Conservation (phyloP, 2,888 invertebrate species). For the Ypsolopha sequella region DNA sequence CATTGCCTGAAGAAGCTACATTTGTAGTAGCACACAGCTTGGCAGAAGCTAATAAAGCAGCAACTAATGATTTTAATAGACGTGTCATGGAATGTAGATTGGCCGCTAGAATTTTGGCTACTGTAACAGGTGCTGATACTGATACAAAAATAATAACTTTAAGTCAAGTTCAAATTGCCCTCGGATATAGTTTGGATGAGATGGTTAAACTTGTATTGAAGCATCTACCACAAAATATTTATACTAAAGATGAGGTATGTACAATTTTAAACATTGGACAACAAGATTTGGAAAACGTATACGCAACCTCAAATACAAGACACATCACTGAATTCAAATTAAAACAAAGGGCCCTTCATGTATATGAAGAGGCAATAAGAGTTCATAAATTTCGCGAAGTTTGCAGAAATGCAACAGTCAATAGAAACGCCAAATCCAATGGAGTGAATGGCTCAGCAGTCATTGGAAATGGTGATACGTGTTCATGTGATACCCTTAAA, state of each 20-base stretch:
- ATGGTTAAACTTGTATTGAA: slow-evolving; percentile 78
- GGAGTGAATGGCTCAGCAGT: slow-evolving; percentile 21
- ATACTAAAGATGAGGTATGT: slow-evolving; percentile 78
- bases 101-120: slow-evolving; percentile 81
- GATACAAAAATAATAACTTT: slow-evolving; percentile 78
- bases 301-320: slow-evolving; percentile 64
- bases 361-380: slow-evolving; percentile 89
- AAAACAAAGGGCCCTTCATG: slow-evolving; percentile 89
- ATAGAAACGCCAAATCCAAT: slow-evolving; percentile 19
- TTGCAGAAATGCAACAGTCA: slow-evolving; percentile 56
- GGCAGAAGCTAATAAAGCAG: slow-evolving; percentile 93
- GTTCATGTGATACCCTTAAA: slow-evolving; percentile 42
- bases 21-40: slow-evolving; percentile 96
- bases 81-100: slow-evolving; percentile 95
- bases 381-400: slow-evolving; percentile 81
- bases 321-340: slow-evolving; percentile 83
- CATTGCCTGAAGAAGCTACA: slow-evolving; percentile 82
- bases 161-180: slow-evolving; percentile 78
- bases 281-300: slow-evolving; percentile 68
- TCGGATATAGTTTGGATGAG: slow-evolving; percentile 73
- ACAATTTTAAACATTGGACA: slow-evolving; percentile 68
- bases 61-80: slow-evolving; percentile 90
- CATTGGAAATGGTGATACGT: slow-evolving; percentile 17
- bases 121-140: slow-evolving; percentile 38
- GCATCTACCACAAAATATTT: slow-evolving; percentile 74